A percentile compares a stretch with the other conserved stretches of the same genome.
These are phyloP conservation scores for Leptogaster cylindrica DNA, from an alignment of 2,888 invertebrate species.

Conservation along the genomic window DNA sequence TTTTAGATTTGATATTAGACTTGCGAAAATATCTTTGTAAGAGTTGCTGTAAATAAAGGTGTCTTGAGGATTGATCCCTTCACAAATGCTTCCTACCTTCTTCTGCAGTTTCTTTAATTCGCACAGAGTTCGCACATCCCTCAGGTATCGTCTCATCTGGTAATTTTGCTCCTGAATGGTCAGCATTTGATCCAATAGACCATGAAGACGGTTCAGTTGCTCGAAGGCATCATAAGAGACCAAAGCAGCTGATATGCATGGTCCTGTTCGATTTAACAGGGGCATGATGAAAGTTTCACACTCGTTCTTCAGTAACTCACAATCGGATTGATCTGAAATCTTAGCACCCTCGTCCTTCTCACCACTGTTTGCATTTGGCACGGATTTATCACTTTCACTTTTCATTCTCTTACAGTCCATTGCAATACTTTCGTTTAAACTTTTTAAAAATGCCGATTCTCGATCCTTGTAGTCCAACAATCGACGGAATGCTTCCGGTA, in stretches of 20 bases:
- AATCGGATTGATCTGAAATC: slow-evolving; percentile 48
- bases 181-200: slow-evolving; percentile 77
- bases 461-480: slow-evolving; percentile 53
- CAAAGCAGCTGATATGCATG: slow-evolving; percentile 66
- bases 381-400: slow-evolving; percentile 44
- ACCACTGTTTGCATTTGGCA: background rate
- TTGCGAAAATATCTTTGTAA: no score
- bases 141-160: slow-evolving; percentile 70
- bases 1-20: no score
- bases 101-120: slow-evolving; percentile 69
- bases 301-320: slow-evolving; percentile 55
- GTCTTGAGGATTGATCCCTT: no score
- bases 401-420: slow-evolving; percentile 49
- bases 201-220: slow-evolving; percentile 79
- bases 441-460: slow-evolving; percentile 52
- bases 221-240: slow-evolving; percentile 74
- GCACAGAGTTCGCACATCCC: slow-evolving; percentile 75
- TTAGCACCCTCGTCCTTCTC: background rate
- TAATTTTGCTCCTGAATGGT: slow-evolving; percentile 75
- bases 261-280: slow-evolving; percentile 65
- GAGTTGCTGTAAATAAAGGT: no score
- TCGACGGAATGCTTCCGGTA: slow-evolving; percentile 52
- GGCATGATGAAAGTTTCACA: slow-evolving; percentile 58
- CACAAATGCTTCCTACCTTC: no score
- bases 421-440: slow-evolving; percentile 53